These are phyloP conservation scores for Platycnemis pennipes DNA, from an alignment of 2,888 invertebrate species.

Conservation along the genomic window DNA sequence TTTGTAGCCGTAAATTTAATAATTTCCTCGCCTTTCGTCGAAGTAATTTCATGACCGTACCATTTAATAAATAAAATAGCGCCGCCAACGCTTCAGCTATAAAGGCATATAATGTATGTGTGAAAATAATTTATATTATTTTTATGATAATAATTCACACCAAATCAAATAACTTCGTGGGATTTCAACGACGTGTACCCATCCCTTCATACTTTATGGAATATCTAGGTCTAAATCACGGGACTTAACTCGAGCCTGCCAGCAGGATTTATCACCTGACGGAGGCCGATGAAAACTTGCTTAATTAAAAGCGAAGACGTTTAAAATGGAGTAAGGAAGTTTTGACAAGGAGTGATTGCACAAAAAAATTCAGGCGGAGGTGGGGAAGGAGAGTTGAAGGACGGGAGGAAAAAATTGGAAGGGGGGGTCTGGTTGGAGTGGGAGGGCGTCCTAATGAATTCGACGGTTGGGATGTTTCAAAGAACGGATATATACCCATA, in stretches of 20 bases:
- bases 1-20: too few relatives aligned
- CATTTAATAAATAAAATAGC: too few relatives aligned
- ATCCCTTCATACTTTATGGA: not conserved
- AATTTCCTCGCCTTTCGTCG: too few relatives aligned
- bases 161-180: not conserved
- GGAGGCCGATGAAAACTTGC: conserved; percentile 15
- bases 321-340: conserved; percentile 17
- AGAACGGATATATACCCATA: not conserved
- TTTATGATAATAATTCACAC: not conserved
- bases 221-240: not conserved
- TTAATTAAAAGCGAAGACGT: conserved; percentile 18
- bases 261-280: not conserved
- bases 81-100: not conserved
- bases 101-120: not conserved
- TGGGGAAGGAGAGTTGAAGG: not conserved
- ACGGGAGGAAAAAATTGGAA: not conserved
- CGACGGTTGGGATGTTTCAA: not conserved
- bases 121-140: not conserved
- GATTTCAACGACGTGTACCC: not conserved
- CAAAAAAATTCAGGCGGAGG: not conserved
- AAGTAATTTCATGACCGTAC: too few relatives aligned
- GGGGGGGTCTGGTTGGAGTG: not conserved
- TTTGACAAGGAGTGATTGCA: conserved; percentile 18
- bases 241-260: not conserved
- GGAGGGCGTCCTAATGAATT: not conserved